phyloP scores from a whole-genome alignment of 2,888 invertebrate species.

The Apantesis nais region DNA sequence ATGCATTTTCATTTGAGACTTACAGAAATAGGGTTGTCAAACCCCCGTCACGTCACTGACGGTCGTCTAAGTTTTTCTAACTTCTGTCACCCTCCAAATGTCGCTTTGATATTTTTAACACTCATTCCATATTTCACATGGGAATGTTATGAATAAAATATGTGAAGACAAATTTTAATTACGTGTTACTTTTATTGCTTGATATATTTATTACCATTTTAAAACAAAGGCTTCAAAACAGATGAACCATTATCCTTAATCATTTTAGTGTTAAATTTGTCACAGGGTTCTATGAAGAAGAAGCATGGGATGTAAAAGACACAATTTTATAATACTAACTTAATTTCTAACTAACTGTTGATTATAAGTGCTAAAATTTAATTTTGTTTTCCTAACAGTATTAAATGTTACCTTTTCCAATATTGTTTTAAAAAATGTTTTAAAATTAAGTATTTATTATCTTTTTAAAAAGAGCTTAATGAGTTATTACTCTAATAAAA shows the following conservation, averaged over 20 bases:
- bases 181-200: constrained; percentile 20
- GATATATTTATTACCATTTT: constrained; percentile 21
- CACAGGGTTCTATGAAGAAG: neutral
- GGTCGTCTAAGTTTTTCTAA: constrained; percentile 51
- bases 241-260: neutral
- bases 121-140: constrained; percentile 54
- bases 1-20: constrained; percentile 42
- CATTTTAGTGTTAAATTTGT: neutral
- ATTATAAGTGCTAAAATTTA: too few relatives aligned
- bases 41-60: constrained; percentile 54
- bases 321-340: too few relatives aligned
- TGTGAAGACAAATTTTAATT: constrained; percentile 42
- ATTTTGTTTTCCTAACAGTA: too few relatives aligned
- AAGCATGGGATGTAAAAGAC: too few relatives aligned
- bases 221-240: neutral
- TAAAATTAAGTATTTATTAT: too few relatives aligned
- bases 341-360: too few relatives aligned
- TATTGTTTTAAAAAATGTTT: too few relatives aligned
- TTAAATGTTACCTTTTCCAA: too few relatives aligned
- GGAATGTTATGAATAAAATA: constrained; percentile 50
- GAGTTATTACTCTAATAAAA: neutral
- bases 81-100: constrained; percentile 53
- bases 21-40: constrained; percentile 64
- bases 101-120: constrained; percentile 57
- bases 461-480: too few relatives aligned